Conservation (phyloP, 2,797 vertebrate species). For the Danio choprae region DNA sequence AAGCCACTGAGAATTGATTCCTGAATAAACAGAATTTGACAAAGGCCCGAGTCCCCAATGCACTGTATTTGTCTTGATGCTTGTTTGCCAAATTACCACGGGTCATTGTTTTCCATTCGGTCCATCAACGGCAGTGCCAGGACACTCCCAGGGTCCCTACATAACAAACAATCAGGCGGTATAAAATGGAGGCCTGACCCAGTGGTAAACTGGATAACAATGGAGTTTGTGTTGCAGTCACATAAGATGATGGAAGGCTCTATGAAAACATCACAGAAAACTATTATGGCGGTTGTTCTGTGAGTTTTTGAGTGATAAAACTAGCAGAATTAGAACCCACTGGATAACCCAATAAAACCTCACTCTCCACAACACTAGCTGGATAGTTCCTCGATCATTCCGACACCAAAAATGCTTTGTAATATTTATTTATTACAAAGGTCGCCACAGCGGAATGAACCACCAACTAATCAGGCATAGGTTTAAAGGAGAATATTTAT, state of each 20-base stretch:
- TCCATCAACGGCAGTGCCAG: constrained; percentile 26
- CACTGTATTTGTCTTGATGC: constrained; percentile 27
- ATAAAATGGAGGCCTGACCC: constrained; percentile 48
- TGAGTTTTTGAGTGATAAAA: constrained; percentile 26
- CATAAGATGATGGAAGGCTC: constrained; percentile 6
- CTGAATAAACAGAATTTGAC: constrained; percentile 58
- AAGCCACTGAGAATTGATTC: constrained; percentile 38
- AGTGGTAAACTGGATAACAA: constrained; percentile 54
- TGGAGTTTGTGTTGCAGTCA: constrained; percentile 20
- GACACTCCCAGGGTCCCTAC: constrained; percentile 44
- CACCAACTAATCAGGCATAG: too few species aligned
- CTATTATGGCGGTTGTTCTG: background rate
- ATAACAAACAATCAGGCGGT: constrained; percentile 52
- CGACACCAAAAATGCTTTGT: too few species aligned
- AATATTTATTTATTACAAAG: too few species aligned
- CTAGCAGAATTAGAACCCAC: background rate
- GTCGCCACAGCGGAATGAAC: too few species aligned
- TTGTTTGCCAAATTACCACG: constrained; percentile 43
- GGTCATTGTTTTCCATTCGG: constrained; percentile 56
- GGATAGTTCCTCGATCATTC: too few species aligned
- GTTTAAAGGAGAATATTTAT: too few species aligned
- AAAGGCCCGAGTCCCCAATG: constrained; percentile 26
- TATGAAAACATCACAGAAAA: constrained; percentile 23
- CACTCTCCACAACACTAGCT: background rate
- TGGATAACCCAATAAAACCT: background rate